These are phyloP conservation scores for Protaetia brevitarsis DNA, from an alignment of 1,140 invertebrate genomes.

Conservation along the genomic window DNA sequence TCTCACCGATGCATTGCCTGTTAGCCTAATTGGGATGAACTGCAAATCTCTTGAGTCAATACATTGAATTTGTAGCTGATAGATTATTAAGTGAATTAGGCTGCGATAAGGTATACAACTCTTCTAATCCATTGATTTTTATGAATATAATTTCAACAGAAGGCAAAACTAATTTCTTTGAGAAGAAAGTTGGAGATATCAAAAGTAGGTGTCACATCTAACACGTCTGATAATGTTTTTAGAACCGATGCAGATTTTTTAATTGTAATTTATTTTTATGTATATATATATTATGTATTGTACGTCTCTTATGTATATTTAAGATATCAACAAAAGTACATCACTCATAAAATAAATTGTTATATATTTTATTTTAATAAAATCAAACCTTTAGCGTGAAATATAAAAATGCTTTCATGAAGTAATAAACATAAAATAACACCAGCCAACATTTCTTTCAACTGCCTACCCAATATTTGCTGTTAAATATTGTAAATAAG, in stretches of 20 bases:
- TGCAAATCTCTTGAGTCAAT: constrained; percentile 90
- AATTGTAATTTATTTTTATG: background rate
- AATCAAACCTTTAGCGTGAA: no score
- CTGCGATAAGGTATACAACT: constrained; percentile 88
- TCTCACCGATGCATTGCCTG: constrained; percentile 92
- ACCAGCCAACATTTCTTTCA: no score
- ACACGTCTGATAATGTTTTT: constrained; percentile 18
- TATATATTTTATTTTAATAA: no score
- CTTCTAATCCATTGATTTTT: constrained; percentile 97
- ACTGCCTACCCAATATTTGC: no score
- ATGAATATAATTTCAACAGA: constrained; percentile 99
- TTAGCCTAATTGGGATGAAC: constrained; percentile 97
- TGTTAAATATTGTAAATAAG: no score
- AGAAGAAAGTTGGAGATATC: constrained; percentile 98
- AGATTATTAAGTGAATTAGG: constrained; percentile 85
- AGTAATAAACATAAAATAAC: no score
- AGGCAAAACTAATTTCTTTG: constrained; percentile 99
- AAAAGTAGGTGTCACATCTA: constrained; percentile 84
- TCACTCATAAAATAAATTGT: background rate
- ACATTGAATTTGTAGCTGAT: constrained; percentile 99
- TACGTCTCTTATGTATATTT: background rate
- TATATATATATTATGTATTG: background rate
- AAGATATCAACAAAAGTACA: background rate
- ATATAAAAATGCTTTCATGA: no score
- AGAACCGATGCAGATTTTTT: constrained; percentile 26